phyloP scores from a whole-genome alignment of 2,888 invertebrate genomes.

The Melieria crassipennis region DNA sequence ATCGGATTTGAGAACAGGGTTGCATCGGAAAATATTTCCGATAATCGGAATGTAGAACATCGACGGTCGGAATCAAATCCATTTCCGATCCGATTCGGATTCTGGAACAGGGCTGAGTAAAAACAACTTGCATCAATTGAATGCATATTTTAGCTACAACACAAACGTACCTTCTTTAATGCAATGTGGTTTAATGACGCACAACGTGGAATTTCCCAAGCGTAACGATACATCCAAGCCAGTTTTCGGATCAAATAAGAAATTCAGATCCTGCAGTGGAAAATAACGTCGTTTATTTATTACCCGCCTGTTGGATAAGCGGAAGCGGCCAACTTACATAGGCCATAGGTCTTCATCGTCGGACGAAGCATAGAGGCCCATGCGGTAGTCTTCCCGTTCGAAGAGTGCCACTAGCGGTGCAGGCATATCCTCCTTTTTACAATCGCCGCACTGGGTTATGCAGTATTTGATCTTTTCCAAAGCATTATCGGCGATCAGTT shows the following conservation, averaged over 20 bases:
- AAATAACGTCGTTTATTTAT: not conserved
- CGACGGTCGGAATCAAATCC: too few species aligned
- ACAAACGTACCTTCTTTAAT: constrained; percentile 74
- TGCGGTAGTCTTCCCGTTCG: constrained; percentile 74
- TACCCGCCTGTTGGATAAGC: constrained; percentile 3
- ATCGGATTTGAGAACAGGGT: too few species aligned
- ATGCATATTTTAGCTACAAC: not conserved
- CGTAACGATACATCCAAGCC: constrained; percentile 68
- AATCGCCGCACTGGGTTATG: constrained; percentile 47
- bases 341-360: constrained; percentile 65
- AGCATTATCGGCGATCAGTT: constrained; percentile 61
- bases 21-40: too few species aligned
- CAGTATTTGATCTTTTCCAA: constrained; percentile 56
- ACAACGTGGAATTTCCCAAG: constrained; percentile 77
- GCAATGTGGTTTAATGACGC: constrained; percentile 91
- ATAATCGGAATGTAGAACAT: too few species aligned
- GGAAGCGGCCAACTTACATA: constrained; percentile 30
- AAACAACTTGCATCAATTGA: not conserved
- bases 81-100: too few species aligned
- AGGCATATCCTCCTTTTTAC: constrained; percentile 44
- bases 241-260: constrained; percentile 71
- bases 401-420: constrained; percentile 71
- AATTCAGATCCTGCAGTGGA: constrained; percentile 68
- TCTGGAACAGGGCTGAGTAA: too few species aligned
- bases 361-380: constrained; percentile 76